A percentile compares a stretch with the other conserved stretches of the same genome.
phyloP scores from a whole-genome alignment of 2,888 invertebrate genomes.

The Drosophila borealis region DNA sequence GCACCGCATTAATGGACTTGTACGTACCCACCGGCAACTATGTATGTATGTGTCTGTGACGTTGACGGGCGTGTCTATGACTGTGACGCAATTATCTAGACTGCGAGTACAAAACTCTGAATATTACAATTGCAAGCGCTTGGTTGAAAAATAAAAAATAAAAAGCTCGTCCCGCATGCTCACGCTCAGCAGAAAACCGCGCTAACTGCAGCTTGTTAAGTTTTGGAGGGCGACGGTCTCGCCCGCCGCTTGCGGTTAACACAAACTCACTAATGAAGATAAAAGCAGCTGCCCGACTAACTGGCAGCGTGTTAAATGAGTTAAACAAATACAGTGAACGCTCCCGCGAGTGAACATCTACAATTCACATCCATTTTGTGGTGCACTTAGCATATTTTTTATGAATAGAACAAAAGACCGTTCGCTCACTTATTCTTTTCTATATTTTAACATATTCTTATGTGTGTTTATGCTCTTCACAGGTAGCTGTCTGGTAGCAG shows the following conservation, averaged over 20 bases:
- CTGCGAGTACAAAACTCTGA: neutral
- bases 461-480: neutral
- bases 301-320: slow-evolving; percentile 45
- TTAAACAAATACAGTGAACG: slow-evolving; percentile 47
- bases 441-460: neutral
- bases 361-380: neutral
- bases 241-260: slow-evolving; percentile 24
- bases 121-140: neutral
- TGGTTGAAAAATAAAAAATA: neutral
- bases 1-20: neutral
- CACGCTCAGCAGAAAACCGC: slow-evolving; percentile 8
- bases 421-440: too few species aligned
- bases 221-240: slow-evolving; percentile 4
- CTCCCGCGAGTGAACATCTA: neutral
- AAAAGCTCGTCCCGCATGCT: slow-evolving; percentile 20
- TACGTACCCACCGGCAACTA: neutral
- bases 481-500: neutral
- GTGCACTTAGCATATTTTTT: neutral
- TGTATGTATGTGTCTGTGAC: slow-evolving; percentile 16
- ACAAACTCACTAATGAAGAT: slow-evolving; percentile 67
- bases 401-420: too few species aligned
- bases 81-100: slow-evolving; percentile 19
- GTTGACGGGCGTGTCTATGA: slow-evolving; percentile 9
- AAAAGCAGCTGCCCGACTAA: slow-evolving; percentile 29
- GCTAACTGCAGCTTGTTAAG: slow-evolving; percentile 27